phyloP scores from a whole-genome alignment of 2,113 vertebrate species.

The Lepus americanus region DNA sequence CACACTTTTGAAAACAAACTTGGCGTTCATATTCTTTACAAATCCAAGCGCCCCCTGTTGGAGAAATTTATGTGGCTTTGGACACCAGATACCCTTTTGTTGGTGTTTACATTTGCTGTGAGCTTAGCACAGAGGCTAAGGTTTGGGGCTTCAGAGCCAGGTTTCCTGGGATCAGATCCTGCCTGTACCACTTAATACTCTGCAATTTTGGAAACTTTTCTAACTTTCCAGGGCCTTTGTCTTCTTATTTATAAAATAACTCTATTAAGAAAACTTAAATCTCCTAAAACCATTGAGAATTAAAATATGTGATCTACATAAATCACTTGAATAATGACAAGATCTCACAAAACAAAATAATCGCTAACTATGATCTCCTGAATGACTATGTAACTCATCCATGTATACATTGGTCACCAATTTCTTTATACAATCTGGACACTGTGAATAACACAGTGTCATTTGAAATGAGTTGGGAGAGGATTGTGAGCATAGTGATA shows the following conservation, averaged over 20 bases:
- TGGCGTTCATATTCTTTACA: conserved; percentile 34
- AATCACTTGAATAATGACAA: not conserved
- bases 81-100: not conserved
- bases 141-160: not conserved
- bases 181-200: not conserved
- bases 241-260: not conserved
- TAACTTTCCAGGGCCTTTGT: not conserved
- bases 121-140: not conserved
- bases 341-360: not conserved
- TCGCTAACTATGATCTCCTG: not conserved
- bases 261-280: not conserved
- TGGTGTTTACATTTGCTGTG: not conserved
- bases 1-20: not conserved
- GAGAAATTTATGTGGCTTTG: not conserved
- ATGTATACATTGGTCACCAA: not conserved
- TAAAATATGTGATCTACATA: not conserved
- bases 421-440: not conserved
- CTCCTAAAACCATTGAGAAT: not conserved
- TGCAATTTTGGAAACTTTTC: not conserved
- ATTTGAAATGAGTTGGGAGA: not conserved
- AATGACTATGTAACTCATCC: not conserved
- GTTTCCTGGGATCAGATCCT: not conserved
- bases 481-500: not conserved
- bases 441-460: not conserved
- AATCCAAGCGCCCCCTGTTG: not conserved